Percentiles rank a stretch among this genome's conserved stretches.
phyloP scores from a whole-genome alignment of 2,888 invertebrate genomes.

The Kryphioiulus occultus region DNA sequence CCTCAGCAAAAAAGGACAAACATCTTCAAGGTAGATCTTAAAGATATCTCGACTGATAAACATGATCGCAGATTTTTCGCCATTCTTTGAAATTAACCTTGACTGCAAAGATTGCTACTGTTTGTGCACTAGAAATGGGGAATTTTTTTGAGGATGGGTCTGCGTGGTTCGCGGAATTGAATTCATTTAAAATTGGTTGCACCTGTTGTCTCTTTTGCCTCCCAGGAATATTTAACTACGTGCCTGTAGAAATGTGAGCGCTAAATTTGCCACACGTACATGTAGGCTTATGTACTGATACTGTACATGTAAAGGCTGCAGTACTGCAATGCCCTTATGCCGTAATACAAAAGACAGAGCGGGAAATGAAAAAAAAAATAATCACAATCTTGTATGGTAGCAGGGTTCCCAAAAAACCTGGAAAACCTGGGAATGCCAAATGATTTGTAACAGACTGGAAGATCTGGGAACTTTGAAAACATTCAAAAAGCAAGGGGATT shows the following conservation, averaged over 20 bases:
- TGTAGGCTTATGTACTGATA: no score
- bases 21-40: constrained; percentile 35
- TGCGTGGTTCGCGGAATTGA: neutral
- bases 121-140: constrained; percentile 5
- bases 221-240: neutral
- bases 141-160: constrained; percentile 40
- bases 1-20: constrained; percentile 26
- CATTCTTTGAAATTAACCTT: constrained; percentile 32
- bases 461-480: no score
- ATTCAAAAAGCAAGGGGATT: no score
- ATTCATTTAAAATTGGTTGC: neutral
- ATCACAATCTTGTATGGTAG: no score
- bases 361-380: no score
- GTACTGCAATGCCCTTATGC: neutral
- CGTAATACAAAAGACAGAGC: neutral
- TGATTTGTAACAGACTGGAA: no score
- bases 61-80: constrained; percentile 17
- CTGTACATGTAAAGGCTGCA: no score
- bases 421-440: no score
- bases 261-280: neutral
- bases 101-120: constrained; percentile 35
- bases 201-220: neutral
- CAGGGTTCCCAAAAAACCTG: no score
- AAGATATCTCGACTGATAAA: constrained; percentile 28
- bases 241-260: neutral